Evolutionary conservation across 2,888 invertebrate genomes (phyloP), one percentile per base, ranked within the genome.

Genomic region (Parnassius mnemosyne): DNA sequence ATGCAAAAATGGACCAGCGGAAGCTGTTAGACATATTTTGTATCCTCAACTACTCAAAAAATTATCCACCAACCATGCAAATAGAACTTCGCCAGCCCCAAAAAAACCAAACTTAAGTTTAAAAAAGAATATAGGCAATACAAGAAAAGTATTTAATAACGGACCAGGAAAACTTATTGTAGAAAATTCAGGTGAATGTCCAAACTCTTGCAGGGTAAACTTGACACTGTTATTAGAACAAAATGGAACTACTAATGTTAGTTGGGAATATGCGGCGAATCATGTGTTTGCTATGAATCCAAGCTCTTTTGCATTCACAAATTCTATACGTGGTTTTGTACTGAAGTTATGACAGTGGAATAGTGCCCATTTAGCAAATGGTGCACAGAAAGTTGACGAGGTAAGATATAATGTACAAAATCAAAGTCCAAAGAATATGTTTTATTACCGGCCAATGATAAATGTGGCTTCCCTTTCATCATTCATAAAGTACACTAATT

Each of bases 311-410:
- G 92, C 92, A 3, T 94, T 94, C 70, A 88, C 92, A 68, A 92
- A 93, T 66, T 87, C 92, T 55, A 93, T 95, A 66, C 92, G 94
- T 57, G 96, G 96, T 0, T 96, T 96, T 83, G 95, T 95, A 16
- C 85, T 96, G 71, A 96, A 96, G 89, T 94, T 96, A 83, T 96
- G 96, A 96, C 94, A 95, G 75, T 96, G 95, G 95, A 93, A 92
- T 67, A 92, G 89, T 79, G 91, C 89, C 81, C 90, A 89, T 81
- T 73, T 86, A 34, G 87, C 89, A 44, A 85, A 87, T 79, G 89
- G 89, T 86, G 89, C 89, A 84, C 88, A 79, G 16, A 90, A 87
- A 79, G 79, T 87, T 65, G 79, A 89, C 58, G 87, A 88, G 75
- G 80, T 90, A 59, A 77, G 72, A 68, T 89, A 91, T 71, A 89